Evolutionary conservation across 2,797 vertebrate genomes (phyloP), one percentile per base, ranked within the genome.

Genomic region (Helarctos malayanus): DNA sequence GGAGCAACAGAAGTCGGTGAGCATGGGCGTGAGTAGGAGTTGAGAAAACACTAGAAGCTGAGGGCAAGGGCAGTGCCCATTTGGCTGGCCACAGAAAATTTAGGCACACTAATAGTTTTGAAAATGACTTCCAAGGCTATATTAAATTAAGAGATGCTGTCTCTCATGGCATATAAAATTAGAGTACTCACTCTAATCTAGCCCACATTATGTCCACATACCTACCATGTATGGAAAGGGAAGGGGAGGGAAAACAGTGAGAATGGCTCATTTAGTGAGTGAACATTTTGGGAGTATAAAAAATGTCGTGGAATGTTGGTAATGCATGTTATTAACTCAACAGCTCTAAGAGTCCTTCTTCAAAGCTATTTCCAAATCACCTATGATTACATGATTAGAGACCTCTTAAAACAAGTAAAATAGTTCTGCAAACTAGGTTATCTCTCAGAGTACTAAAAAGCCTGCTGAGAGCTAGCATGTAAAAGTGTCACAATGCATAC

Each of bases 351-450:
- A 78, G 76, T 96, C 85, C 91, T 98, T 93, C 95, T 97, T 96
- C 96, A 90, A 89, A 98, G 69, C 97, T 2, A 94, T 97, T 97
- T 91, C 65, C 41, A 95, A 92, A 96, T 82, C 95, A 97, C 57
- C 90, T 93, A 80, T 96, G 49, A 87, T 92, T 94, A 57, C 41
- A 92, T 95, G 80, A 95, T 97, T 97, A 98, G 87, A 95, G 92
- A 86, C 68, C 94, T 95, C 95, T 97, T 97, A 95, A 97, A 97
- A 97, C 57, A 97, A 95, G 81, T 96, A 95, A 97, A 98, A 92
- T 97, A 93, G 91, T 97, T 96, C 91, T 93, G 52, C 94, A 97
- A 97, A 97, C 82, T 94, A 95, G 76, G 84, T 97, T 96, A 91
- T 96, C 84, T 97, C 69, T 84, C 76, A 75, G 73, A 98, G 87